Conservation (phyloP, 2,888 invertebrate species). For the Eledone cirrhosa region DNA sequence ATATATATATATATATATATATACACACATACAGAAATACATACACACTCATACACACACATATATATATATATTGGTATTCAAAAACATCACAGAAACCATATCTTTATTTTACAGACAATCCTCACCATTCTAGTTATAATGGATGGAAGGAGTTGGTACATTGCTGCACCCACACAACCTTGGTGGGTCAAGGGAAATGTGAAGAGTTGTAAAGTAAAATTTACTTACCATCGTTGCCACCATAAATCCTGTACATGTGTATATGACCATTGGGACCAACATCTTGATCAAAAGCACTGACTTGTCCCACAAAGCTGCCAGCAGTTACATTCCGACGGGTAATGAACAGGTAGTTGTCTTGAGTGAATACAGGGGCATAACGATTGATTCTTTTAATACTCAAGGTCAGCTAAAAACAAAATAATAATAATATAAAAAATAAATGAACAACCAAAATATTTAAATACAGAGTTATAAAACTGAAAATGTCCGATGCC, state of each 20-base stretch:
- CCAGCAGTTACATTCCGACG: conserved; percentile 10
- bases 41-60: neutral
- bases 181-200: no score
- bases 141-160: neutral
- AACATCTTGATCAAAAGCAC: conserved; percentile 22
- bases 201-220: neutral
- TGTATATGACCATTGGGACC: conserved; percentile 11
- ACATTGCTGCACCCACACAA: no score
- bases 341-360: conserved; percentile 15
- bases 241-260: conserved; percentile 19
- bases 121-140: no score
- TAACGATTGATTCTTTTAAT: conserved; percentile 16
- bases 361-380: conserved; percentile 17
- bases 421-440: no score
- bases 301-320: conserved; percentile 25
- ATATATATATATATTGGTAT: no score
- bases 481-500: no score
- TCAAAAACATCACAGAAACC: no score
- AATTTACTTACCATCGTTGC: conserved; percentile 20
- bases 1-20: no score
- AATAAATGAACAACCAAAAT: no score
- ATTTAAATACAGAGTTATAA: no score
- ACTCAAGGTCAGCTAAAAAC: conserved; percentile 6
- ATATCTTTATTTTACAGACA: no score
- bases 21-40: neutral